A percentile compares a stretch with the other conserved stretches of the same genome.
Evolutionary conservation across 2,888 invertebrate genomes (phyloP).

Genomic region (Stenichneumon culpator): DNA sequence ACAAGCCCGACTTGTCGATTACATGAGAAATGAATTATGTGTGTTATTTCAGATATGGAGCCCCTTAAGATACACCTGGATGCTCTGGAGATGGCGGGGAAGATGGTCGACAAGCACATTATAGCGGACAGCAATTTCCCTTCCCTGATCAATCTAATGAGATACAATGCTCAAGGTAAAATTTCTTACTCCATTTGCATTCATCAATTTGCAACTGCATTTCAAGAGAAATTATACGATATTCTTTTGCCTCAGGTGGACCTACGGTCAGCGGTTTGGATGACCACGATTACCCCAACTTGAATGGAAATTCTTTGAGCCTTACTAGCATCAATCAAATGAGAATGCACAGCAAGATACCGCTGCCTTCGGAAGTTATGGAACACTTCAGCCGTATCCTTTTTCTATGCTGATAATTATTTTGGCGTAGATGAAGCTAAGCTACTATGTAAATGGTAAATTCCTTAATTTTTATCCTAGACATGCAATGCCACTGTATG

Average conservation of each 20-base stretch:
- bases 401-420: conserved; percentile 79
- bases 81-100: conserved; percentile 92
- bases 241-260: conserved; percentile 86
- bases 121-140: conserved; percentile 90
- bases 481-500: conserved; percentile 97
- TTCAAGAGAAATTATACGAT: neutral
- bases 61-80: conserved; percentile 86
- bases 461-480: conserved; percentile 85
- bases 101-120: conserved; percentile 92
- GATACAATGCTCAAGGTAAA: conserved; percentile 85
- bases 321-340: conserved; percentile 91
- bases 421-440: neutral
- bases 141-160: conserved; percentile 88
- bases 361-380: conserved; percentile 96
- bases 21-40: neutral
- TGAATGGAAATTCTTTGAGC: conserved; percentile 90
- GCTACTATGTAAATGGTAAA: neutral
- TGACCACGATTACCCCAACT: conserved; percentile 95
- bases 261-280: conserved; percentile 96
- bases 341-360: conserved; percentile 93
- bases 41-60: conserved; percentile 79
- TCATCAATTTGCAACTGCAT: neutral
- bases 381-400: conserved; percentile 98
- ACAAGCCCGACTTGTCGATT: neutral
- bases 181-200: neutral